phyloP scores from a whole-genome alignment of 53 echinoderm and acorn worm genomes.

The Echinometra lucunter region DNA sequence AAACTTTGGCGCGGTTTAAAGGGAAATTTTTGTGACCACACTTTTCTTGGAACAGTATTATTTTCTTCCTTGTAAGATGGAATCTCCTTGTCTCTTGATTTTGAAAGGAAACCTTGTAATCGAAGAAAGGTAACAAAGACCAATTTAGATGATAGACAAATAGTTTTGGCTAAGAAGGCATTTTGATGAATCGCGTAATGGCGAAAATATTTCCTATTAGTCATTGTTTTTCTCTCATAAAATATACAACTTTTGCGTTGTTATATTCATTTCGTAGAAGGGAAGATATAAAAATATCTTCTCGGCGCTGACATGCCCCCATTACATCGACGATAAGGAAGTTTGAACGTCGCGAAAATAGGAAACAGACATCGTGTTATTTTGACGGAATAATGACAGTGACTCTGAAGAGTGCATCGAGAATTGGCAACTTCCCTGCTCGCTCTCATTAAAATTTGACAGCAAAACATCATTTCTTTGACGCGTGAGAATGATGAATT shows the following conservation, averaged over 20 bases:
- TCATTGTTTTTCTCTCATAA: neutral
- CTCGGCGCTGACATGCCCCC: neutral
- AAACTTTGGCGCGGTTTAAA: no score
- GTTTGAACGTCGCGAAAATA: neutral
- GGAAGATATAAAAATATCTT: neutral
- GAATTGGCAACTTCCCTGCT: neutral
- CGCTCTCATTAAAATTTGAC: neutral
- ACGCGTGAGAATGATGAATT: neutral
- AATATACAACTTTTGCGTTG: neutral
- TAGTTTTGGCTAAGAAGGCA: neutral
- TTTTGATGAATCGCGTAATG: neutral
- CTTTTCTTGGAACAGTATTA: neutral
- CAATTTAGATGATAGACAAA: no score
- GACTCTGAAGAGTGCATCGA: neutral
- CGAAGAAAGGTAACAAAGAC: neutral
- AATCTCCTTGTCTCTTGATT: neutral
- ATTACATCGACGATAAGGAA: neutral
- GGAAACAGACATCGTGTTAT: slow-evolving; percentile 1
- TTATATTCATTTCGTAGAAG: neutral
- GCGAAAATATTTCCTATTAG: neutral
- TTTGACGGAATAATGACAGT: neutral
- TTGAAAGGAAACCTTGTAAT: neutral
- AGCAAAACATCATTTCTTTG: neutral
- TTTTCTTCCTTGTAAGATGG: neutral
- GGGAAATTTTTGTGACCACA: no score